phyloP scores from a whole-genome alignment of 1,140 invertebrate genomes.

The Drosophila equinoxialis region DNA sequence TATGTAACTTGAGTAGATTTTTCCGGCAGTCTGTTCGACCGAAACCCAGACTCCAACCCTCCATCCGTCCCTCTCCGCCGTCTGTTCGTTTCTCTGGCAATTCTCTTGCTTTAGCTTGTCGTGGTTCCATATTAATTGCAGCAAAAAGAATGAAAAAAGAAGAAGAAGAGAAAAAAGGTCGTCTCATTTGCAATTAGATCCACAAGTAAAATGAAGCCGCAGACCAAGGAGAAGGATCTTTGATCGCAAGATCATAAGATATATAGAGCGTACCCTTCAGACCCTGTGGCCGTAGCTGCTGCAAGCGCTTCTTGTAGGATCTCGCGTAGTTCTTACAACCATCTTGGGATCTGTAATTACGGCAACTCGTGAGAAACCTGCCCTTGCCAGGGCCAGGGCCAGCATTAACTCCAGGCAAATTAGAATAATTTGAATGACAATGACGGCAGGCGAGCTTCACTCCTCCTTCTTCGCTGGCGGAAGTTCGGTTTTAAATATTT shows the following conservation, averaged over 20 bases:
- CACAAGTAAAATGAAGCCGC: slow-evolving; percentile 75
- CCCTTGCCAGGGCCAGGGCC: slow-evolving; percentile 15
- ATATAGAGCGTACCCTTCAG: slow-evolving; percentile 41
- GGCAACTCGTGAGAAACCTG: slow-evolving; percentile 54
- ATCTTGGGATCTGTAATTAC: slow-evolving; percentile 53
- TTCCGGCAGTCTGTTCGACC: slow-evolving; percentile 73
- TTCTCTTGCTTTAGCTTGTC: slow-evolving; percentile 36
- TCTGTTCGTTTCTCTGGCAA: background rate
- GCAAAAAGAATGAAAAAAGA: slow-evolving; percentile 35
- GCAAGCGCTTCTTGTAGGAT: too few relatives aligned
- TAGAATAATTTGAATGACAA: slow-evolving; percentile 60
- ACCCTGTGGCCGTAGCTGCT: background rate
- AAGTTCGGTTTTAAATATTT: slow-evolving; percentile 80
- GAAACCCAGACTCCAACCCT: slow-evolving; percentile 31
- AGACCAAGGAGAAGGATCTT: slow-evolving; percentile 49
- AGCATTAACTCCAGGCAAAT: slow-evolving; percentile 35
- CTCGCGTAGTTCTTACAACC: slow-evolving; percentile 23
- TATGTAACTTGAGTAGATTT: slow-evolving; percentile 77
- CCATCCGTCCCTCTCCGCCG: slow-evolving; percentile 26
- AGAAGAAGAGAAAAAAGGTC: slow-evolving; percentile 50
- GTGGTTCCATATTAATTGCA: slow-evolving; percentile 80
- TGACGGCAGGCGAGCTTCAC: slow-evolving; percentile 26
- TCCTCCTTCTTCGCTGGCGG: slow-evolving; percentile 45
- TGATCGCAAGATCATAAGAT: slow-evolving; percentile 56
- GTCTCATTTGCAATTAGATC: slow-evolving; percentile 72